Percentiles rank a stretch among this genome's conserved stretches.
phyloP scores from a whole-genome alignment of 2,113 vertebrate species.

The Trichechus manatus region DNA sequence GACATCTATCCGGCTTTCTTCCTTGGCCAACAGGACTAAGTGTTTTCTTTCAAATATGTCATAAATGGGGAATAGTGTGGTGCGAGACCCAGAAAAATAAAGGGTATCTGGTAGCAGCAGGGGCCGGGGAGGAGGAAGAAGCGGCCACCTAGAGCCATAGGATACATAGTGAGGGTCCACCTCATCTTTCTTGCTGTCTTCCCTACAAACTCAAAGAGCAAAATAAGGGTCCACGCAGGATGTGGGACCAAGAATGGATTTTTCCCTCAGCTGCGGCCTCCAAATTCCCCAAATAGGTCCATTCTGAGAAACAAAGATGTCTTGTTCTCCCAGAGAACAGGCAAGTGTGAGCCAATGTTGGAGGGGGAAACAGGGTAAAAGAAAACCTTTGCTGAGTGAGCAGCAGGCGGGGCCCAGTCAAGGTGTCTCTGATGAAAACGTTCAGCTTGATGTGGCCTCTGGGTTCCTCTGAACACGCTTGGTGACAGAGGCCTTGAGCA shows the following conservation, averaged over 20 bases:
- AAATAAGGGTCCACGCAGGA: background rate
- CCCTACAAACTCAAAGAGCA: background rate
- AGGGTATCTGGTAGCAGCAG: background rate
- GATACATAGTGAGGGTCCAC: background rate
- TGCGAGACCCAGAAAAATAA: background rate
- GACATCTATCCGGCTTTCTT: background rate
- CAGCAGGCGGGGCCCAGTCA: background rate
- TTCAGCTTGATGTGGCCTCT: conserved; percentile 74
- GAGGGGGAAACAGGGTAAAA: background rate
- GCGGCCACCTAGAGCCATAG: rapidly evolving
- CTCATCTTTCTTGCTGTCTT: background rate
- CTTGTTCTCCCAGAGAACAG: background rate
- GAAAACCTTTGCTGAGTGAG: background rate
- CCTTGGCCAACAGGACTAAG: background rate
- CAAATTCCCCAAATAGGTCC: background rate
- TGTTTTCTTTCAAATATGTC: background rate
- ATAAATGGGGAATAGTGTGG: background rate
- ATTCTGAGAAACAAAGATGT: background rate
- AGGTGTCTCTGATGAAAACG: conserved; percentile 33
- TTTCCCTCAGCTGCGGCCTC: background rate
- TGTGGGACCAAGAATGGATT: background rate
- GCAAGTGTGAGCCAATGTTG: background rate
- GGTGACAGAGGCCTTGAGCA: background rate
- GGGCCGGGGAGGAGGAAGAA: rapidly evolving
- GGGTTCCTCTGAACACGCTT: conserved; percentile 59